These are phyloP conservation scores for Betta splendens DNA, from an alignment of 2,797 vertebrate genomes.

Conservation along the genomic window DNA sequence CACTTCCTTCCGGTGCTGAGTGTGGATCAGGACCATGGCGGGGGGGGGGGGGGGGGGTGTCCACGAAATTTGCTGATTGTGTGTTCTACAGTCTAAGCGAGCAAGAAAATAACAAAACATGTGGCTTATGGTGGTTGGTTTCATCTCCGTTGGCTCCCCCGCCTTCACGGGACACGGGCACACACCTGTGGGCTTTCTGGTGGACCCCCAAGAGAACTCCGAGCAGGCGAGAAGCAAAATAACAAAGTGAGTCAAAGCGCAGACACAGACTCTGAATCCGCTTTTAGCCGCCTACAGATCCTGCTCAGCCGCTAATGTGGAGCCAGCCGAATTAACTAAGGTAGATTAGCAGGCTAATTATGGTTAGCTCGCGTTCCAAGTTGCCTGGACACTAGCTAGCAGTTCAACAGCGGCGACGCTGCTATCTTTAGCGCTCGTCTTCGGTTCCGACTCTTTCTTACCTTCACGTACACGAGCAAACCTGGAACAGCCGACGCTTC, in stretches of 20 bases:
- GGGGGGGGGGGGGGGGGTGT: too few relatives aligned
- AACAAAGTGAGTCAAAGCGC: rapidly evolving
- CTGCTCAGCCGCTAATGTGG: conserved; percentile 13
- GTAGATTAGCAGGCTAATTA: conserved; percentile 66
- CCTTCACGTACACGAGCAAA: conserved; percentile 30
- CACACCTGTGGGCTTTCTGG: conserved; percentile 15
- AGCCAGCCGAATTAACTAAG: conserved; percentile 52
- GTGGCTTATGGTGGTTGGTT: too few relatives aligned
- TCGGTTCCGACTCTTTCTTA: conserved; percentile 9
- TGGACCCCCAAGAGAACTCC: background rate
- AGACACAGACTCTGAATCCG: background rate
- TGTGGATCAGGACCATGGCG: too few relatives aligned
- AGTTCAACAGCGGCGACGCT: background rate
- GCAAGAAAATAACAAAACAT: background rate
- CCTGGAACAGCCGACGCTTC: conserved; percentile 5
- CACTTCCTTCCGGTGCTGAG: too few relatives aligned
- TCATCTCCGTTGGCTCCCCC: background rate
- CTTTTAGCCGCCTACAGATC: background rate
- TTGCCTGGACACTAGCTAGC: conserved; percentile 30
- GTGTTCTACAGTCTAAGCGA: too few relatives aligned
- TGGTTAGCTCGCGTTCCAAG: conserved; percentile 42
- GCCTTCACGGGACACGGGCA: background rate
- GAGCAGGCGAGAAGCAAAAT: background rate
- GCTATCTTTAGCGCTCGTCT: background rate
- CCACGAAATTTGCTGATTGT: too few relatives aligned